Conservation (phyloP, 1,140 invertebrate species). For the Phymastichus coffea region DNA sequence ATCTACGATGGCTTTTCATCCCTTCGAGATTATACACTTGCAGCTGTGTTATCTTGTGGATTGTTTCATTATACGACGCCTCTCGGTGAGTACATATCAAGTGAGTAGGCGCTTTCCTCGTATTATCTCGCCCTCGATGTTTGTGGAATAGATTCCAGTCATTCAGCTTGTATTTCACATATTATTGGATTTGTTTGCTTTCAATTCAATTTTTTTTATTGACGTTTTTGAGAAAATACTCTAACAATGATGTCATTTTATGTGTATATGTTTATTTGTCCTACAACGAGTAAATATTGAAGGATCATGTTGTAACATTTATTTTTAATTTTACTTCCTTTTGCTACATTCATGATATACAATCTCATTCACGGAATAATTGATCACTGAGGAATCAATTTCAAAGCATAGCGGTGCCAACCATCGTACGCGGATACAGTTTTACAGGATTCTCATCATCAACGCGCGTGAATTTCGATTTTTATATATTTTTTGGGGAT, state of each 20-base stretch:
- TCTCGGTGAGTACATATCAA: conserved; percentile 63
- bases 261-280: too few relatives aligned
- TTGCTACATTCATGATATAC: conserved; percentile 62
- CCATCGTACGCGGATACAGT: conserved; percentile 75
- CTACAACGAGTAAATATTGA: too few relatives aligned
- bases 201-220: too few relatives aligned
- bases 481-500: conserved; percentile 70
- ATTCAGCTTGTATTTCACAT: too few relatives aligned
- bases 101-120: too few relatives aligned
- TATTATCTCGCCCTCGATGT: too few relatives aligned
- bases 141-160: too few relatives aligned
- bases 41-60: conserved; percentile 61
- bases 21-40: conserved; percentile 65
- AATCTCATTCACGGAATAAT: conserved; percentile 75
- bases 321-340: conserved; percentile 56
- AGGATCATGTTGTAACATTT: too few relatives aligned
- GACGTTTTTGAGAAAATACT: too few relatives aligned
- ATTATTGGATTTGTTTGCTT: too few relatives aligned
- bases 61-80: conserved; percentile 61
- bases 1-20: conserved; percentile 74
- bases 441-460: conserved; percentile 77
- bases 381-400: conserved; percentile 74
- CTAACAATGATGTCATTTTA: too few relatives aligned
- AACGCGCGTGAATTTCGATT: conserved; percentile 77
- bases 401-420: conserved; percentile 74